Evolutionary conservation across 2,888 invertebrate species (phyloP).

Genomic region (Tupiocoris notatus): DNA sequence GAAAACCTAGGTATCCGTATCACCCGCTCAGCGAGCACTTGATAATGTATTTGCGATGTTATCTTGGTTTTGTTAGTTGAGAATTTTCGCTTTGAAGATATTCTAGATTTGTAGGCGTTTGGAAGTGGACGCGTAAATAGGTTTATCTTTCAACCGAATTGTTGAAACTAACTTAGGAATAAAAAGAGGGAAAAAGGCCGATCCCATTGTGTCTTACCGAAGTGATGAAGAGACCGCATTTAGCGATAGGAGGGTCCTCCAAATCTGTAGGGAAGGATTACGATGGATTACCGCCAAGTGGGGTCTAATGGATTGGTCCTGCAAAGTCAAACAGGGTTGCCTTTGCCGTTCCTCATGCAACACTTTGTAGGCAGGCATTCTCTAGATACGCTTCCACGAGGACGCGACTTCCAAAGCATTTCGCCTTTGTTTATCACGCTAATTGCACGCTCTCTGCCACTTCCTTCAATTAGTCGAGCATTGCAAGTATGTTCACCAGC

Average conservation of each 20-base stretch:
- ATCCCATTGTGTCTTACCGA: not conserved
- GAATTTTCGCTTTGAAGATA: too few species aligned
- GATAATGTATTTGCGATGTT: too few species aligned
- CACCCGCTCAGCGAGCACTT: too few species aligned
- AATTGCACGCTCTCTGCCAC: not conserved
- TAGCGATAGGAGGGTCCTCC: not conserved
- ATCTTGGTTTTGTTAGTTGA: too few species aligned
- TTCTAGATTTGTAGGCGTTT: too few species aligned
- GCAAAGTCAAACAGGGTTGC: constrained; percentile 2
- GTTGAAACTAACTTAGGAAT: too few species aligned
- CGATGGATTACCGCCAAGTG: constrained; percentile 9
- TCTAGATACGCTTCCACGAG: not conserved
- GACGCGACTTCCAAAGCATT: not conserved
- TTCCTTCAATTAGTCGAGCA: not conserved
- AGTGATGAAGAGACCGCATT: not conserved
- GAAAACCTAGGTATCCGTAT: too few species aligned
- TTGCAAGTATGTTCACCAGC: not conserved
- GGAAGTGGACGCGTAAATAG: too few species aligned
- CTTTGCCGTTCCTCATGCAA: not conserved
- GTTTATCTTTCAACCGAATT: too few species aligned
- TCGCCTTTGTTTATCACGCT: not conserved
- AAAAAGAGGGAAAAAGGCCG: not conserved
- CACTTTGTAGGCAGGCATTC: not conserved
- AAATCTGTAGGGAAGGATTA: constrained; percentile 2
- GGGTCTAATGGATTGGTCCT: not conserved